Percentiles rank a stretch among this genome's conserved stretches.
Conservation (phyloP, 2,113 vertebrate genomes). For the Tonatia bakeri region DNA sequence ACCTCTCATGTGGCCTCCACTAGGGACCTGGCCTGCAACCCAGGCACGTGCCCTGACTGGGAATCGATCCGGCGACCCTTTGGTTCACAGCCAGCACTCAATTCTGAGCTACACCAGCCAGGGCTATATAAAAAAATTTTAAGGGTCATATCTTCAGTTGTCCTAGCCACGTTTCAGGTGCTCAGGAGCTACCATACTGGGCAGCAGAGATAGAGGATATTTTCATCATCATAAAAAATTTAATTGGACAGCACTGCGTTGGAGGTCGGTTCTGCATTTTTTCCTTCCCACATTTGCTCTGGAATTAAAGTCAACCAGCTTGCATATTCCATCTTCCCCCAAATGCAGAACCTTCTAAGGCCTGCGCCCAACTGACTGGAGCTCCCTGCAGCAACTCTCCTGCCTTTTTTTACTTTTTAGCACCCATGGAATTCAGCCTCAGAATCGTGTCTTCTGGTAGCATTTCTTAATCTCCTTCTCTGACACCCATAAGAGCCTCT, state of each 20-base stretch:
- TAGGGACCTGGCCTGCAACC: no score
- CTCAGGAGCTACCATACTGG: neutral
- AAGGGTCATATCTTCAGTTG: neutral
- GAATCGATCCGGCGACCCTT: no score
- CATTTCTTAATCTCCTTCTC: neutral
- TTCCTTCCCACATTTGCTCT: neutral
- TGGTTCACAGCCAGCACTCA: no score
- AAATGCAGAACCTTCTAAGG: neutral
- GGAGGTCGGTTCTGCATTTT: neutral
- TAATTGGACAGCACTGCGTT: neutral
- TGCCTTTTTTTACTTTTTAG: no score
- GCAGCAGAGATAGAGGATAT: neutral
- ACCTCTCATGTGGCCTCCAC: no score
- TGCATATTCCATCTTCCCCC: neutral
- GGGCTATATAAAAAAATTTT: neutral
- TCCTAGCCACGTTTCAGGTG: neutral
- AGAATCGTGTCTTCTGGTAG: neutral
- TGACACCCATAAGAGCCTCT: neutral
- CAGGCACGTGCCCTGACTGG: no score
- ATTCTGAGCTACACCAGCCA: no score
- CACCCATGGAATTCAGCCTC: neutral
- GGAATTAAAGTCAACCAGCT: neutral
- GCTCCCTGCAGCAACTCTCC: neutral
- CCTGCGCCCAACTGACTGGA: neutral
- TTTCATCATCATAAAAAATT: neutral